These are phyloP conservation scores for Cirrhinus molitorella DNA, from an alignment of 2,797 vertebrate species.

Conservation along the genomic window DNA sequence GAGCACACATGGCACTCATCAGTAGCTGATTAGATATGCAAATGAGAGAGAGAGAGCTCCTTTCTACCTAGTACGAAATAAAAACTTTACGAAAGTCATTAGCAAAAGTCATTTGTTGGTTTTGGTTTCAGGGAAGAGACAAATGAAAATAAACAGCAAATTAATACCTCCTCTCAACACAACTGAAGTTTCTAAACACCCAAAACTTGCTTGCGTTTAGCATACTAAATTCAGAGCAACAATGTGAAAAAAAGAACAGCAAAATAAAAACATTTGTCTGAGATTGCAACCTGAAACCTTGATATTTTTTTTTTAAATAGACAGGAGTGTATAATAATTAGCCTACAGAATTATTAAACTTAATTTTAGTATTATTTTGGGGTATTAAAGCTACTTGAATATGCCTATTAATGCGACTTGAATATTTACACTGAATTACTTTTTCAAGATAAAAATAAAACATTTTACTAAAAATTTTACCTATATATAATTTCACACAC, in stretches of 20 bases:
- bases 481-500: no score
- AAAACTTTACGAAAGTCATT: neutral
- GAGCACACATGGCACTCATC: neutral
- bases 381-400: neutral
- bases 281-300: neutral
- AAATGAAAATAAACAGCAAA: neutral
- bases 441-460: neutral
- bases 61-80: neutral
- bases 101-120: neutral
- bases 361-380: neutral
- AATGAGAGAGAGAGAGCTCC: neutral
- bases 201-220: neutral
- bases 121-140: neutral
- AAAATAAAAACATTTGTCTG: neutral
- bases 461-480: neutral
- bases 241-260: neutral
- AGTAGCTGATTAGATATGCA: slow-evolving; percentile 19
- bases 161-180: neutral
- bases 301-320: no score
- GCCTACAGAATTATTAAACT: neutral
- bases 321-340: neutral
- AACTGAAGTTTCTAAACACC: neutral
- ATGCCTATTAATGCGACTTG: neutral
- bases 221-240: neutral
- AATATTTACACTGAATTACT: neutral